Conservation (phyloP, 2,888 invertebrate species). For the Carcina quercana region DNA sequence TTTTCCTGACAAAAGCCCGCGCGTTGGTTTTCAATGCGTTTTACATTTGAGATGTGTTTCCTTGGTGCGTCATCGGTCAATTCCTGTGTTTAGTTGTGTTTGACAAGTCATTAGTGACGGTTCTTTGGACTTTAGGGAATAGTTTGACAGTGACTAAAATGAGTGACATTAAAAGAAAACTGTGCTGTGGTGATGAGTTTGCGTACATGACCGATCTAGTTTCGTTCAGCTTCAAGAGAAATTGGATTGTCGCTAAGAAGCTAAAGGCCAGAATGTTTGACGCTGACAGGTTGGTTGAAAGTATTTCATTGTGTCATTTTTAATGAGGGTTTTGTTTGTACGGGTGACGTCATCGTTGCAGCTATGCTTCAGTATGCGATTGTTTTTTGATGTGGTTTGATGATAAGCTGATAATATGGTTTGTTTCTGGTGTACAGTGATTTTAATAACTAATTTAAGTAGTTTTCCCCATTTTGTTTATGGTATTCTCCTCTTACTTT, state of each 20-base stretch:
- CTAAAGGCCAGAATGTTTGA: conserved; percentile 34
- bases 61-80: conserved; percentile 20
- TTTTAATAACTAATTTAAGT: no score
- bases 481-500: no score
- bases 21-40: no score
- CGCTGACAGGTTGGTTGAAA: conserved; percentile 42
- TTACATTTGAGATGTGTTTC: no score
- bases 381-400: not conserved
- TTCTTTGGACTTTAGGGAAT: conserved; percentile 10
- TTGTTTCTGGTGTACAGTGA: not conserved
- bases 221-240: conserved; percentile 35
- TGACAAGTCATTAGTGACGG: conserved; percentile 17
- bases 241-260: conserved; percentile 47
- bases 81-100: conserved; percentile 22
- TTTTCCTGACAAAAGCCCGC: no score
- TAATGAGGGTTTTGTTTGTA: not conserved
- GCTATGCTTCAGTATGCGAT: not conserved
- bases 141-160: conserved; percentile 6
- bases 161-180: conserved; percentile 24
- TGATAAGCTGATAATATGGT: not conserved
- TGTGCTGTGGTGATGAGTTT: conserved; percentile 39
- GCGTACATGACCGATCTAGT: conserved; percentile 31
- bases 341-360: not conserved
- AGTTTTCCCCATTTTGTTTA: no score
- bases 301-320: not conserved